Evolutionary conservation across 2,888 invertebrate genomes (phyloP).

Genomic region (Auanema freiburgensis): DNA sequence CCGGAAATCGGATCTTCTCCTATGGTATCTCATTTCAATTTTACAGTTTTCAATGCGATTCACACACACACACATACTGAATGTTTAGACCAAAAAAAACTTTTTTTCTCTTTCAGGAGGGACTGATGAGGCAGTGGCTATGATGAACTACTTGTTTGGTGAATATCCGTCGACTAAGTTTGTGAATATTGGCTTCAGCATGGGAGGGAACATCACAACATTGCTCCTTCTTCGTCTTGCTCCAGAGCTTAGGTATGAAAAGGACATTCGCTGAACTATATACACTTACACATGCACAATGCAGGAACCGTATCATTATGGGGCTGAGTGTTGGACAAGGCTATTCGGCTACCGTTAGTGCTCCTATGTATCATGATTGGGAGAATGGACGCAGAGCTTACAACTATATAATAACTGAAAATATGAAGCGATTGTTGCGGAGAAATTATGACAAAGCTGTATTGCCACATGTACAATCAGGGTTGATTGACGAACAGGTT

Average conservation of each 20-base stretch:
- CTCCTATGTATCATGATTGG: slow-evolving; percentile 33
- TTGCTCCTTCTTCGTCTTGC: slow-evolving; percentile 84
- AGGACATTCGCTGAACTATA: slow-evolving; percentile 6
- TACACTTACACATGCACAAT: not conserved
- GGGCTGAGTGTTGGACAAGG: slow-evolving; percentile 92
- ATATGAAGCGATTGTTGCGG: slow-evolving; percentile 84
- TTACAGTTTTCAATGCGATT: not conserved
- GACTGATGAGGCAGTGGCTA: slow-evolving; percentile 83
- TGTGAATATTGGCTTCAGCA: slow-evolving; percentile 85
- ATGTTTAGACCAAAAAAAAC: slow-evolving; percentile 3
- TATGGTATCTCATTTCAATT: slow-evolving; percentile 74
- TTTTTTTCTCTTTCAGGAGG: slow-evolving; percentile 73
- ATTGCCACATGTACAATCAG: slow-evolving; percentile 43
- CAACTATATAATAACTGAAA: slow-evolving; percentile 88
- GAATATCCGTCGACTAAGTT: slow-evolving; percentile 75
- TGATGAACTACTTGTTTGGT: slow-evolving; percentile 77
- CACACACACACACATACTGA: not conserved
- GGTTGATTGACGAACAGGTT: slow-evolving; percentile 70
- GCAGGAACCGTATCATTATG: slow-evolving; percentile 63
- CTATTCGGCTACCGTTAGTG: slow-evolving; percentile 83
- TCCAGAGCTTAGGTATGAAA: slow-evolving; percentile 28
- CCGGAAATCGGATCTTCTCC: slow-evolving; percentile 84
- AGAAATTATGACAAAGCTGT: slow-evolving; percentile 75
- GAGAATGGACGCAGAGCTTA: slow-evolving; percentile 68
- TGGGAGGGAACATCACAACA: slow-evolving; percentile 89